Evolutionary conservation across 2,888 invertebrate species (phyloP), one percentile per base, ranked within the genome.

Genomic region (Volucella bombylans): DNA sequence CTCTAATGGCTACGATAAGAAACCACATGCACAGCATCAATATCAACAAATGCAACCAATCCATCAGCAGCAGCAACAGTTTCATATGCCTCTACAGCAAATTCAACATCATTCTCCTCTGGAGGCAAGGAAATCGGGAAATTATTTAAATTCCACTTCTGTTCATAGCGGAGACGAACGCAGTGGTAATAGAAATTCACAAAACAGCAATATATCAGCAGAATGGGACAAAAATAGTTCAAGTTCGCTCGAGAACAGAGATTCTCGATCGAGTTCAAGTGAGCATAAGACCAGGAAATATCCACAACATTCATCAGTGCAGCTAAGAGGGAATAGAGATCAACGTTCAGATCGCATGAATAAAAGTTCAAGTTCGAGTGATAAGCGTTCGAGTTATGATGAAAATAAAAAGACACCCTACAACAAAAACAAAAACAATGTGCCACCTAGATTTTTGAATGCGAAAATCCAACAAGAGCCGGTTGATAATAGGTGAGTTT

Each of bases 141-240:
- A 77, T 57, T 64, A 83, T 9, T 72, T 62, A 1, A 80, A 83
- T 59, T 79, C 79, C 2, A 65, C 55, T 14, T 52, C 68, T 8
- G 14, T 49, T 31, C 57, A 18, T 49, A 65, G 65, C 39, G 65
- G 55, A n/a, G 83, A 80, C 4, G 83, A 83, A n/a, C 47, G 71
- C 18, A 80, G 50, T 64, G 62, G 9, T 8, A 76, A 76, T 67
- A 54, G 81, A 23, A 76, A 72, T 61, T 85, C 85, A 15, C 76
- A 85, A 18, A 80, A 76, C 38, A 85, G 81, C 18, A 76, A 85
- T 38, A 45, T 80, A 47, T 85, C 85, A 23, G 69, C 77, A 1
- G 91, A 91, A 9, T 91, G 91, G 90, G 91, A 91, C 64, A 90
- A 89, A 31, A 88, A 89, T 12, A 91, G 90, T 71, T 89, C 90